phyloP scores from a whole-genome alignment of 1,140 invertebrate species.

The Drosophila murphyi region DNA sequence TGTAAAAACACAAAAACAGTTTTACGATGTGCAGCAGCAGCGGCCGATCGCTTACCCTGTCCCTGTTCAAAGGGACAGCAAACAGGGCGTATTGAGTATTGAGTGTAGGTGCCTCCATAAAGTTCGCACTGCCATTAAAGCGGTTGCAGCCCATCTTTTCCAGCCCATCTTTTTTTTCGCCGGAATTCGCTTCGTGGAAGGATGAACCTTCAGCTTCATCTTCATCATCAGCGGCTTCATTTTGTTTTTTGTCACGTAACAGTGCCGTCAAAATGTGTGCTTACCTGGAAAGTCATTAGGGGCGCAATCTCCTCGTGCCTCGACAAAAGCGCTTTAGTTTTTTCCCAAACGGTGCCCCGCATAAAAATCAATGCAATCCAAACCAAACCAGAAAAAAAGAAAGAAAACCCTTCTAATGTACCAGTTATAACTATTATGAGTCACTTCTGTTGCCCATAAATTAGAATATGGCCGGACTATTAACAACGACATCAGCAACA shows the following conservation, averaged over 20 bases:
- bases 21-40: constrained; percentile 50
- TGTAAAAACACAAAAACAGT: constrained; percentile 63
- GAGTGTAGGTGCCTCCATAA: constrained; percentile 49
- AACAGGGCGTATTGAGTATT: constrained; percentile 47
- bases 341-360: constrained; percentile 3
- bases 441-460: constrained; percentile 53
- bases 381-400: constrained; percentile 8
- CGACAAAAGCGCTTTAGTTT: neutral
- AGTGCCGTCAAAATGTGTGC: constrained; percentile 25
- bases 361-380: constrained; percentile 4
- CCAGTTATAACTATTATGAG: constrained; percentile 14
- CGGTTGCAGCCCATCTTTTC: constrained; percentile 66
- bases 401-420: constrained; percentile 57
- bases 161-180: constrained; percentile 60
- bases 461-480: constrained; percentile 58
- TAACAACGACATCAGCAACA: constrained; percentile 39
- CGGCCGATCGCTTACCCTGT: neutral
- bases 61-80: constrained; percentile 55
- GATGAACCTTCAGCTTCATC: neutral
- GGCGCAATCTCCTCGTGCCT: constrained; percentile 44
- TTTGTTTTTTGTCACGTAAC: constrained; percentile 58
- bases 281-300: constrained; percentile 80
- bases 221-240: constrained; percentile 8
- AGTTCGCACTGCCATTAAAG: constrained; percentile 73
- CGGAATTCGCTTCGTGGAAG: constrained; percentile 48